phyloP scores from a whole-genome alignment of 1,140 invertebrate species.

The Hylyphantes graminicola region DNA sequence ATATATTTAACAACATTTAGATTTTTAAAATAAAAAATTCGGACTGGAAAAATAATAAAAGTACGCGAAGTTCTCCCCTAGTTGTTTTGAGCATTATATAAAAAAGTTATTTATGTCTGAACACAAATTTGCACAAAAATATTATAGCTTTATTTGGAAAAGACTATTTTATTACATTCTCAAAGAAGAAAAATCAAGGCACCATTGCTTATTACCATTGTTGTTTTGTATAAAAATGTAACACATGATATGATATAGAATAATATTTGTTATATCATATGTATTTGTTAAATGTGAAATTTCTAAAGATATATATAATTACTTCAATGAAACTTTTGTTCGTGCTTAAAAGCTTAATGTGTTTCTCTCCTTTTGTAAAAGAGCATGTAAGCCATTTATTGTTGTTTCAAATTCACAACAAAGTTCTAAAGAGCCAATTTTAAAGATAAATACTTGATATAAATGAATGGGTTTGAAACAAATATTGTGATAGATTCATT shows the following conservation, averaged over 20 bases:
- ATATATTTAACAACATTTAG: no score
- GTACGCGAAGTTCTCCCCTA: no score
- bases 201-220: constrained; percentile 4
- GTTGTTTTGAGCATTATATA: no score
- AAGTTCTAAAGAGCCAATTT: constrained; percentile 11
- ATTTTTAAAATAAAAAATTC: no score
- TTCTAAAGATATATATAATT: constrained; percentile 32
- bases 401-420: constrained; percentile 49
- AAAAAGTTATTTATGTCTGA: no score
- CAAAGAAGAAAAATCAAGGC: background rate
- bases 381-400: constrained; percentile 58
- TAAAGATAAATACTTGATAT: background rate
- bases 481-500: no score
- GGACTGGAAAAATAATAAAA: no score
- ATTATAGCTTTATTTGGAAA: background rate
- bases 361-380: constrained; percentile 31
- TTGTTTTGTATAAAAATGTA: constrained; percentile 1
- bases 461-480: no score
- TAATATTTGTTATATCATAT: constrained; percentile 32
- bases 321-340: constrained; percentile 36
- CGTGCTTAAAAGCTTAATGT: constrained; percentile 38
- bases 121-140: background rate
- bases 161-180: background rate
- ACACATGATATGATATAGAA: constrained; percentile 11
- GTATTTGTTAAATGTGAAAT: constrained; percentile 43